Evolutionary conservation across 2,888 invertebrate species (phyloP).

Genomic region (Hypomecis atomaria): DNA sequence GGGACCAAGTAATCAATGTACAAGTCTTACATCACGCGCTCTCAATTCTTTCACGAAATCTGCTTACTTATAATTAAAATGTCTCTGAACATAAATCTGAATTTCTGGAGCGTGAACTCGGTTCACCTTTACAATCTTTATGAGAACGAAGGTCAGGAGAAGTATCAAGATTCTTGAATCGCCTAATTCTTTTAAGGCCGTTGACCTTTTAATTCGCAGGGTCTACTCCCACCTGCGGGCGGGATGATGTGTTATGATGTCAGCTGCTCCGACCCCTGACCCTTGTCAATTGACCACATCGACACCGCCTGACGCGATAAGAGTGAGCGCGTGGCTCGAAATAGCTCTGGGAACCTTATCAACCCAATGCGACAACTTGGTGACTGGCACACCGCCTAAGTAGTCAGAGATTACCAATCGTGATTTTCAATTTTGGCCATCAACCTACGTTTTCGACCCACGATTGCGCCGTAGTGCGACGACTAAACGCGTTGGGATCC

Average conservation of each 20-base stretch:
- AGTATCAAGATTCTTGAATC: slow-evolving; percentile 16
- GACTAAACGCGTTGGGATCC: neutral
- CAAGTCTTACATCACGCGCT: slow-evolving; percentile 33
- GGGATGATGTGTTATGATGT: slow-evolving; percentile 50
- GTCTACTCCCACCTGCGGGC: slow-evolving; percentile 47
- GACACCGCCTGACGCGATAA: slow-evolving; percentile 49
- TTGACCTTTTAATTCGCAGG: slow-evolving; percentile 52
- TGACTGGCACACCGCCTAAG: neutral
- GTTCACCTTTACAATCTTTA: slow-evolving; percentile 21
- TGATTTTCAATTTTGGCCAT: slow-evolving; percentile 9
- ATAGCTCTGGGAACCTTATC: slow-evolving; percentile 32
- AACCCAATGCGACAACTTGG: slow-evolving; percentile 12
- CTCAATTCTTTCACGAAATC: slow-evolving; percentile 26
- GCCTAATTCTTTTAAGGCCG: slow-evolving; percentile 38
- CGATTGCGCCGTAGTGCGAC: neutral
- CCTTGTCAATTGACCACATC: slow-evolving; percentile 47
- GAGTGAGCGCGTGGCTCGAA: slow-evolving; percentile 48
- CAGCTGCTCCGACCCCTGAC: slow-evolving; percentile 53
- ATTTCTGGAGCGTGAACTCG: slow-evolving; percentile 11
- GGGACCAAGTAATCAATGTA: slow-evolving; percentile 39
- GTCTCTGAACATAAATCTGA: slow-evolving; percentile 9
- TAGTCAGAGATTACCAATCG: neutral
- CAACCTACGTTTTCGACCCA: neutral
- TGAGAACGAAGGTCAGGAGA: slow-evolving; percentile 36
- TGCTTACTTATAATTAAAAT: slow-evolving; percentile 29